Evolutionary conservation across 2,113 vertebrate genomes (phyloP), one percentile per base, ranked within the genome.

Genomic region (Xyrauchen texanus): DNA sequence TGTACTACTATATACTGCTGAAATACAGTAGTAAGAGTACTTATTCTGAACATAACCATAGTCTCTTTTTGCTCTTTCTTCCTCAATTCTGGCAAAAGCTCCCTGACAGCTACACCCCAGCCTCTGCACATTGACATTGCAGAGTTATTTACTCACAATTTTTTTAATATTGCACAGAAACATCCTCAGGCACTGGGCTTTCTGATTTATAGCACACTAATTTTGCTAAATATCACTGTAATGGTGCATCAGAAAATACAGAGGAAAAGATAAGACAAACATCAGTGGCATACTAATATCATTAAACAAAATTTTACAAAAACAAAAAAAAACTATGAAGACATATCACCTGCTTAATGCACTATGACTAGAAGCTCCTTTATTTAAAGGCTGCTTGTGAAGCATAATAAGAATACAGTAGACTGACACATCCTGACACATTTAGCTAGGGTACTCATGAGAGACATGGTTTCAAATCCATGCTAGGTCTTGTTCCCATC

Each of bases 171-270:
- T 12, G 12, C 42, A 34, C 51, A 10, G 70, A 78, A 78, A 84
- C 66, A 71, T 86, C 78, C 70, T 64, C 5, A 68, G 76, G 76
- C 81, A 63, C 21, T 76, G 66, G 46, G 12, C 76, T 68, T 21
- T 77, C 47, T 79, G 55, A 12, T 74, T 80, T 57, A 62, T 66
- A 61, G 82, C 49, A 52, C 77, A 67, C 61, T 82, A 77, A 83
- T 81, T 75, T 77, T 77, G 44, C 66, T 71, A 82, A 75, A 80
- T 71, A 71, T 85, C 80, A 82, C 57, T 60, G 68, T 51, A 77
- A 55, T 68, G 44, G 47, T 5, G 46, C 68, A 61, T 75, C n/a
- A 10, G 47, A 74, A 68, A 68, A 21, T 65, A 34, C 21, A 34
- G 21, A 34, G 52, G 55, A 42, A 73, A 61, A 45, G 45, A 61